phyloP scores from a whole-genome alignment of 2,113 vertebrate species.

The Ranitomeya variabilis region DNA sequence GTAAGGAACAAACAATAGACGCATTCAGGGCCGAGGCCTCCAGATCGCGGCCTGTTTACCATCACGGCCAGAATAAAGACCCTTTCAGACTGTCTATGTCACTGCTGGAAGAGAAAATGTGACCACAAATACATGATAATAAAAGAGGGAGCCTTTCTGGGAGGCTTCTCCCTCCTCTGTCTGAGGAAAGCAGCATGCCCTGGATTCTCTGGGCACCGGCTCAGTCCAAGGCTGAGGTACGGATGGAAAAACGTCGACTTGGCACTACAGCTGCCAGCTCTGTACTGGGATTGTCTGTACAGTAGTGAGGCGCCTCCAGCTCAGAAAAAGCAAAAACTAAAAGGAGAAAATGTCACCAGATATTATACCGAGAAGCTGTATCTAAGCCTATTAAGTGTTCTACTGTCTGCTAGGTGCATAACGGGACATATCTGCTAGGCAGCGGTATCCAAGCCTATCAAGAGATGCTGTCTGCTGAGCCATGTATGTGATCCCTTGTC shows the following conservation, averaged over 20 bases:
- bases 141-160: no score
- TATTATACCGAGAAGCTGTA: not conserved
- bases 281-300: not conserved
- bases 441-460: not conserved
- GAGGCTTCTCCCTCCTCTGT: not conserved
- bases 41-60: constrained; percentile 9
- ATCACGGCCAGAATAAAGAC: not conserved
- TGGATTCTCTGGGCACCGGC: not conserved
- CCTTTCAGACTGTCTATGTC: not conserved
- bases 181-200: not conserved
- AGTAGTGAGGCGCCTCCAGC: not conserved
- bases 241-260: constrained; percentile 12
- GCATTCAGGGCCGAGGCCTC: constrained; percentile 15
- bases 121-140: not conserved
- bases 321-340: not conserved
- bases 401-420: not conserved
- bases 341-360: not conserved
- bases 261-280: not conserved
- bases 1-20: not conserved
- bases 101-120: not conserved
- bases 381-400: not conserved
- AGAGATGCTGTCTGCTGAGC: not conserved
- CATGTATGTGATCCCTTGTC: not conserved
- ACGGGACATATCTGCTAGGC: not conserved
- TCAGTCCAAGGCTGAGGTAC: not conserved